Evolutionary conservation across 2,113 vertebrate species (phyloP).

Genomic region (Xenopus borealis): DNA sequence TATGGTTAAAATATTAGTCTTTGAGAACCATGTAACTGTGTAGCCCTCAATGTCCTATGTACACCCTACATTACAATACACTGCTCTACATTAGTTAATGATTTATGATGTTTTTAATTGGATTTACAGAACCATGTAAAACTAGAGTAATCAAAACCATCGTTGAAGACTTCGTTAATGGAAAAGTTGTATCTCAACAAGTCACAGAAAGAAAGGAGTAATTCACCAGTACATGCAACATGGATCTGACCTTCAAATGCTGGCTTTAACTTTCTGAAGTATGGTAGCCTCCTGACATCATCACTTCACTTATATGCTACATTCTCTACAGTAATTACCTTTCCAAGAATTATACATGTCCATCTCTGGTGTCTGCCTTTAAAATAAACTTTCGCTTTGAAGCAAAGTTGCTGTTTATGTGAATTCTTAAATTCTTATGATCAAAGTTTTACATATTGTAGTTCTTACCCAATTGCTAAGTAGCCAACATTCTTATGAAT

Average conservation of each 20-base stretch:
- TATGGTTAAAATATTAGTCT: too few species aligned
- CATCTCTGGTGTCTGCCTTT: too few species aligned
- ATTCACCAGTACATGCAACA: too few species aligned
- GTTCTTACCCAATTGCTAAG: too few species aligned
- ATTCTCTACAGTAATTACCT: not conserved
- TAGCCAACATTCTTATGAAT: too few species aligned
- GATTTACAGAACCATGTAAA: slow-evolving; percentile 50
- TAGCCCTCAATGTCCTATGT: too few species aligned
- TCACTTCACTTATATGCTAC: not conserved
- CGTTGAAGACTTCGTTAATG: slow-evolving; percentile 53
- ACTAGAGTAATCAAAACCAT: slow-evolving; percentile 56
- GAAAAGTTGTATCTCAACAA: slow-evolving; percentile 54
- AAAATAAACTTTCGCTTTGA: not conserved
- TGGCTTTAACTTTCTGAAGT: not conserved
- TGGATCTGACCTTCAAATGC: not conserved
- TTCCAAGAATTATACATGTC: not conserved
- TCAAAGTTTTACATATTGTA: too few species aligned
- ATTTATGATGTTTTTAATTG: slow-evolving; percentile 1
- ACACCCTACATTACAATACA: too few species aligned
- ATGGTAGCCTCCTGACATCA: not conserved
- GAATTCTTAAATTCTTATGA: not conserved
- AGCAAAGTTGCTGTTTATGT: not conserved
- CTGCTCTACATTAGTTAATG: too few species aligned
- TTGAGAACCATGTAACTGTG: too few species aligned
- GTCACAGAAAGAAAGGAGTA: slow-evolving; percentile 57